phyloP scores from a whole-genome alignment of 2,888 invertebrate genomes.

The Minunthozetes semirufus region DNA sequence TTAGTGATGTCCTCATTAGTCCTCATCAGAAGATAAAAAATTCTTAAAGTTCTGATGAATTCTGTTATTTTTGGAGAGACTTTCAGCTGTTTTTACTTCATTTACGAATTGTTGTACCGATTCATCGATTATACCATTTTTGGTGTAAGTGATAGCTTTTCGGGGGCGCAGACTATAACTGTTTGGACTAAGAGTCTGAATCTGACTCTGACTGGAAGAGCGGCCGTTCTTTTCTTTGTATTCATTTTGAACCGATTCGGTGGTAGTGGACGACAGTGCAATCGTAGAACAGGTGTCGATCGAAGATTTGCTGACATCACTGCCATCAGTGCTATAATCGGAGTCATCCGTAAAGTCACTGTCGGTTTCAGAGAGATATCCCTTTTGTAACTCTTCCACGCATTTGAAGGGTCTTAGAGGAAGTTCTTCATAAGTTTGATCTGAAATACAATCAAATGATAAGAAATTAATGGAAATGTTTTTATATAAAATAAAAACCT shows the following conservation, averaged over 20 bases:
- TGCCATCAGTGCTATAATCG: constrained; percentile 9
- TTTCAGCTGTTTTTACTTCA: neutral
- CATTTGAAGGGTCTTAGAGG: neutral
- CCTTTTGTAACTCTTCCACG: neutral
- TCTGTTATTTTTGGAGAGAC: neutral
- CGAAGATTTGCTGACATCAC: neutral
- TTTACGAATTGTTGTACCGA: neutral
- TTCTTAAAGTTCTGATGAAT: neutral
- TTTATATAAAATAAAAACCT: neutral
- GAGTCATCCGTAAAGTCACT: constrained; percentile 14
- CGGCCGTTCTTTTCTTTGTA: neutral
- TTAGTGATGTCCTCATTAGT: too few relatives aligned
- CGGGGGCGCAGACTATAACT: neutral
- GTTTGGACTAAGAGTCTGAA: neutral
- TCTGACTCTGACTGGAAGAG: neutral
- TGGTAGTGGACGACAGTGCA: neutral
- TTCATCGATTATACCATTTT: constrained; percentile 27
- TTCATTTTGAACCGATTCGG: neutral
- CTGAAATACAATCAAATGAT: neutral
- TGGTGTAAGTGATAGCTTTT: constrained; percentile 12
- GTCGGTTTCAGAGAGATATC: neutral
- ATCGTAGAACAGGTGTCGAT: constrained; percentile 7
- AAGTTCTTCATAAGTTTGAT: neutral
- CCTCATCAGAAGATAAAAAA: neutral
- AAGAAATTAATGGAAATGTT: neutral